Evolutionary conservation across 2,888 invertebrate species (phyloP).

Genomic region (Chorisops tibialis): DNA sequence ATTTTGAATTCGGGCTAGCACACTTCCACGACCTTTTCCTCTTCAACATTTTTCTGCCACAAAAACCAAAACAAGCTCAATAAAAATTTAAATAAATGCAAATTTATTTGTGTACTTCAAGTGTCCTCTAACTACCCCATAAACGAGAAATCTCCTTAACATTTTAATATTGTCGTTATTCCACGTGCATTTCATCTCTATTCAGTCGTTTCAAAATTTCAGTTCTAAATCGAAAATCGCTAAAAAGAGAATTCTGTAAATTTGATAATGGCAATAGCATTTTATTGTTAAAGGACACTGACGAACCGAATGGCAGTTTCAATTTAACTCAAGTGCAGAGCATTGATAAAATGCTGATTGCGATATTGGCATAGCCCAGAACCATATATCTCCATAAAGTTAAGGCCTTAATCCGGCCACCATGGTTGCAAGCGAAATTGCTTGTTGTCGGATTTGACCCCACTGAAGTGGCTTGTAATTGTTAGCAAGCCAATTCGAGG

Average conservation of each 20-base stretch:
- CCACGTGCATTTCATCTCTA: not conserved
- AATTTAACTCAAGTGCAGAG: conserved; percentile 22
- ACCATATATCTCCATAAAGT: not conserved
- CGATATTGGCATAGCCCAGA: not conserved
- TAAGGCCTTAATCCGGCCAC: not conserved
- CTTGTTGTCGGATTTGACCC: not conserved
- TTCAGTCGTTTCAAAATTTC: conserved; percentile 4
- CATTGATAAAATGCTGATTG: not conserved
- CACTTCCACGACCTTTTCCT: too few species aligned
- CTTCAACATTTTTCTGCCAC: too few species aligned
- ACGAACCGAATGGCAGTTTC: conserved; percentile 9
- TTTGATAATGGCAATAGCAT: conserved; percentile 23
- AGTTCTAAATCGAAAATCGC: conserved; percentile 12
- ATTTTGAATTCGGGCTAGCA: too few species aligned
- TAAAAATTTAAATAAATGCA: conserved; percentile 24
- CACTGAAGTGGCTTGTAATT: conserved; percentile 12
- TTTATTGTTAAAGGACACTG: conserved; percentile 11
- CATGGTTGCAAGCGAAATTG: not conserved
- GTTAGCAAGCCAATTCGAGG: not conserved
- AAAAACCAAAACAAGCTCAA: conserved; percentile 8
- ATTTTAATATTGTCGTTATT: conserved; percentile 24
- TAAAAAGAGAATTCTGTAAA: conserved; percentile 18
- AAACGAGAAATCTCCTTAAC: conserved; percentile 10
- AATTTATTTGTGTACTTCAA: conserved; percentile 22
- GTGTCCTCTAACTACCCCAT: conserved; percentile 6